These are phyloP conservation scores for Microlaimidae sp. DNA, from an alignment of 2,888 invertebrate species.

Conservation along the genomic window DNA sequence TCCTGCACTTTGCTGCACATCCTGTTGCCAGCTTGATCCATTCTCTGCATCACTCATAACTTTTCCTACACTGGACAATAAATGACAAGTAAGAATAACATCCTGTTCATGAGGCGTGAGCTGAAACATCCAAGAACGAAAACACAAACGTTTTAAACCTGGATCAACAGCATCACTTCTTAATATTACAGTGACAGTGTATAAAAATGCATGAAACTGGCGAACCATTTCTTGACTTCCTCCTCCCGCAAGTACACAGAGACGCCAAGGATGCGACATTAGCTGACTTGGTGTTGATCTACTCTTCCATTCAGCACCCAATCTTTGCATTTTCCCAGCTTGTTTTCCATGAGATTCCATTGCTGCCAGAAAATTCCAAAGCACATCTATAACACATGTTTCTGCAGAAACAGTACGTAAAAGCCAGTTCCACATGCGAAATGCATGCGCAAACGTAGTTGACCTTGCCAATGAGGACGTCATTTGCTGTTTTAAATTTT, in stretches of 20 bases:
- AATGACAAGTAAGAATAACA: conserved; percentile 28
- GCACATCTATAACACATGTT: conserved; percentile 72
- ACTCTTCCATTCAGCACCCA: too few relatives aligned
- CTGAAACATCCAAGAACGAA: conserved; percentile 33
- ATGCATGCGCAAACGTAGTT: conserved; percentile 30
- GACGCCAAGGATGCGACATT: conserved; percentile 29
- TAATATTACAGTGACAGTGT: conserved; percentile 27
- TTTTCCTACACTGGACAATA: conserved; percentile 28
- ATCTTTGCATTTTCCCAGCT: too few relatives aligned
- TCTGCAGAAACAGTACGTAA: conserved; percentile 37
- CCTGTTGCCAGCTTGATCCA: background rate
- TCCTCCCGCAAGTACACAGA: conserved; percentile 18
- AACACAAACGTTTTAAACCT: conserved; percentile 25
- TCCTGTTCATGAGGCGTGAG: conserved; percentile 31
- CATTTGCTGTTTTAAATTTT: conserved; percentile 64
- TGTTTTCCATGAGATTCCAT: conserved; percentile 45
- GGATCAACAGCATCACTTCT: conserved; percentile 24
- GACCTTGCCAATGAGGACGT: conserved; percentile 58
- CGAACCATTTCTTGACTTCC: conserved; percentile 20
- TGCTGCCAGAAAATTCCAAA: conserved; percentile 89
- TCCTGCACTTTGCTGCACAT: too few relatives aligned
- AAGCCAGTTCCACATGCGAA: conserved; percentile 76
- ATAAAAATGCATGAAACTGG: conserved; percentile 28
- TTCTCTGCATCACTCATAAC: conserved; percentile 18
- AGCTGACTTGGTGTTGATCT: conserved; percentile 14